Evolutionary conservation across 2,113 vertebrate genomes (phyloP).

Genomic region (Podarcis muralis): DNA sequence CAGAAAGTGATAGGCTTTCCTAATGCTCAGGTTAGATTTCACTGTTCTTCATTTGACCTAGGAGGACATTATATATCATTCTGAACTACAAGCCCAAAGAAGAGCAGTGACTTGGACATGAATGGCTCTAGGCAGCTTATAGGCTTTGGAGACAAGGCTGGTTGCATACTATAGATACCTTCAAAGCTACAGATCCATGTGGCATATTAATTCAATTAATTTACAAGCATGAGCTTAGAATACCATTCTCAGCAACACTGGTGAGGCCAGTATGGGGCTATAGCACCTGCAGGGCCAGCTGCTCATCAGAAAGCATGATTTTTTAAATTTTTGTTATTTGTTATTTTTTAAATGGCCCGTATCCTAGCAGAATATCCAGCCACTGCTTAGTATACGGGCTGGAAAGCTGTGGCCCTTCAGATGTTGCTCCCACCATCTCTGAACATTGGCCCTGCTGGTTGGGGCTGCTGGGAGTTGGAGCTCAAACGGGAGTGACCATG

Average conservation of each 20-base stretch:
- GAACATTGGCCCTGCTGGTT: no score
- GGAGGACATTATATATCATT: background rate
- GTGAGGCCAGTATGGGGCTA: background rate
- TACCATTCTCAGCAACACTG: background rate
- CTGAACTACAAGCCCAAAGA: background rate
- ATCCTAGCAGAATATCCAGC: background rate
- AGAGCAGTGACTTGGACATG: background rate
- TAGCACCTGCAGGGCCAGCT: background rate
- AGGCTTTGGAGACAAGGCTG: background rate
- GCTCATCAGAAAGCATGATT: background rate
- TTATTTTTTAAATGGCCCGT: no score
- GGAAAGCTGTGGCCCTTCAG: no score
- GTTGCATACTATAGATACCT: background rate
- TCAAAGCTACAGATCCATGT: background rate
- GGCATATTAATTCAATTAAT: background rate
- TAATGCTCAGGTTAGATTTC: background rate
- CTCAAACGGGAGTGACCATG: no score
- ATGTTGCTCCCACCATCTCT: no score
- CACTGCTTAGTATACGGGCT: background rate
- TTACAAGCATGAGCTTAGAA: background rate
- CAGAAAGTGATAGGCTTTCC: background rate
- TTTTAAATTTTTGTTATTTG: no score
- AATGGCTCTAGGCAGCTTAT: rapidly evolving
- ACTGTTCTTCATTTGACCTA: background rate
- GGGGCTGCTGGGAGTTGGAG: no score